These are phyloP conservation scores for Hippocampus comes DNA, from an alignment of 2,113 vertebrate genomes.

Conservation along the genomic window DNA sequence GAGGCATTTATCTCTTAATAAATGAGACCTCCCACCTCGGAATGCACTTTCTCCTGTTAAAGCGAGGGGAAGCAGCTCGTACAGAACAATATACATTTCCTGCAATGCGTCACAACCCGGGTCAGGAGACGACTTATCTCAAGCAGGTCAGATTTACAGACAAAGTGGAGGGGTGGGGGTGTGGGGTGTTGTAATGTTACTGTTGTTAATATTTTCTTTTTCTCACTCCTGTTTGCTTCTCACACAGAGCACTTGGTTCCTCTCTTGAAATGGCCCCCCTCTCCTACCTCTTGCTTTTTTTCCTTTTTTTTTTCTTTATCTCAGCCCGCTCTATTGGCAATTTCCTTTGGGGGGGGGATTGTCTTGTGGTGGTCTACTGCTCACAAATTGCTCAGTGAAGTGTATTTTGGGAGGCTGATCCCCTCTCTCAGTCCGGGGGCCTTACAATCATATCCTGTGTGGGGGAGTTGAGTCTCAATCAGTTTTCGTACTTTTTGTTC, in stretches of 20 bases:
- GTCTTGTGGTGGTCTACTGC: constrained; percentile 61
- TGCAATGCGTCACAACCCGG: constrained; percentile 47
- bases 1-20: constrained; percentile 53
- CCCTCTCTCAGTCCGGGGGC: constrained; percentile 66
- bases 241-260: constrained; percentile 9
- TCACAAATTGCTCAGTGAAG: constrained; percentile 67
- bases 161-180: constrained; percentile 3
- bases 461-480: constrained; percentile 40
- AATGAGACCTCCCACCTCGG: constrained; percentile 11
- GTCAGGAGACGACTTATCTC: constrained; percentile 45
- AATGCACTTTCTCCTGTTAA: constrained; percentile 32
- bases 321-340: constrained; percentile 45
- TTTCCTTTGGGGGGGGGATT: constrained; percentile 41
- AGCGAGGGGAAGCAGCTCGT: constrained; percentile 63
- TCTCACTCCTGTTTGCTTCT: constrained; percentile 28
- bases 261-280: constrained; percentile 38
- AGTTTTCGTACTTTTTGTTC: constrained; percentile 40
- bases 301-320: constrained; percentile 7
- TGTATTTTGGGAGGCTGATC: constrained; percentile 66
- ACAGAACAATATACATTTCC: constrained; percentile 69
- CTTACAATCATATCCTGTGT: constrained; percentile 70
- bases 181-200: constrained; percentile 11
- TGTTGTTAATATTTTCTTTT: constrained; percentile 28
- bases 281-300: constrained; percentile 14
- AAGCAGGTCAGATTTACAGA: constrained; percentile 28